Percentiles rank a stretch among this genome's conserved stretches.
Evolutionary conservation across 2,888 invertebrate species (phyloP).

Genomic region (Antitype chi): DNA sequence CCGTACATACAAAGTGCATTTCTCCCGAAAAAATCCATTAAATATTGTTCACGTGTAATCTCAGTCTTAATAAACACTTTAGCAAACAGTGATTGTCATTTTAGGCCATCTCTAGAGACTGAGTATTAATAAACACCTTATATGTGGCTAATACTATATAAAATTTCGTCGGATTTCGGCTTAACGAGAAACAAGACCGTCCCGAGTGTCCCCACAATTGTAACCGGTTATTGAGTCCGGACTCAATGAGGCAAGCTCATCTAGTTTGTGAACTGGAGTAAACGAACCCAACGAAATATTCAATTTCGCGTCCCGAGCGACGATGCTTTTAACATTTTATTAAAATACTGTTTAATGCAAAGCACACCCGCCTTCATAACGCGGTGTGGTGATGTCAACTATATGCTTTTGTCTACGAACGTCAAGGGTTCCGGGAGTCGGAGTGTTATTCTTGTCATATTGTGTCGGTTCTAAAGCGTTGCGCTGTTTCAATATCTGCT

Average conservation of each 20-base stretch:
- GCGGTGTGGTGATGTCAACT: conserved; percentile 42
- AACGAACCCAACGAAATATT: conserved; percentile 70
- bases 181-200: conserved; percentile 60
- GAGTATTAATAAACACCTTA: conserved; percentile 60
- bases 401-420: conserved; percentile 50
- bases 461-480: conserved; percentile 21
- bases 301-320: conserved; percentile 67
- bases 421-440: conserved; percentile 33
- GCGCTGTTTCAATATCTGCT: conserved; percentile 31
- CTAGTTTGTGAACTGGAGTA: conserved; percentile 65
- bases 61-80: conserved; percentile 19
- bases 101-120: conserved; percentile 36
- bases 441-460: conserved; percentile 44
- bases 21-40: conserved; percentile 1
- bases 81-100: conserved; percentile 50
- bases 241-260: conserved; percentile 68
- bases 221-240: conserved; percentile 65
- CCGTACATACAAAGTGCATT: neutral
- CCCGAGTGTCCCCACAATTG: conserved; percentile 63
- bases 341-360: conserved; percentile 64
- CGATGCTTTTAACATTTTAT: conserved; percentile 65
- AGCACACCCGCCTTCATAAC: conserved; percentile 56
- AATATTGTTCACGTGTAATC: neutral
- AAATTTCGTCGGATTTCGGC: conserved; percentile 55
- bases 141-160: conserved; percentile 53